Base-by-base conservation (phyloP, 2,797 vertebrate genomes). In the Xenops minutus region DNA sequence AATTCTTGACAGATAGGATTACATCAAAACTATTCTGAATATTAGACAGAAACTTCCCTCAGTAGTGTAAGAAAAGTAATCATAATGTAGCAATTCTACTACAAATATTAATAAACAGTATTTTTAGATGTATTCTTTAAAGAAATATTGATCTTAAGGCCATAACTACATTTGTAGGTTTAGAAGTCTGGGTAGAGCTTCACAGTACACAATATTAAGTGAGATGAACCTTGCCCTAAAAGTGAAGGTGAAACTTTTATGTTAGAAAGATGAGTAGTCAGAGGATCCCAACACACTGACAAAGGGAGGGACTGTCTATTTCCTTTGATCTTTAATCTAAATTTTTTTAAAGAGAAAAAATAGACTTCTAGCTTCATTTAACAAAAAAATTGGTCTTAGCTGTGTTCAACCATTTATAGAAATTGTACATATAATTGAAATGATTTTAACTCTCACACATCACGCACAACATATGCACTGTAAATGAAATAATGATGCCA, bases 11-110 rank as follows among this genome's bases (percentile, higher is more conserved):
- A 94, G 44, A 72, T 15, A 80, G 12, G 32, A 56, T 79, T 93
- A 24, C 43, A 94, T 80, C 80, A 94, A 89, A 93, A 37, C 14
- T 84, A 74, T 62, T 90, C 67, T 66, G n/a, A 95, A 91, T 91
- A 88, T 36, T 80, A 92, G 89, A 91, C 43, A 88, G 52, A 91
- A 71, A 27, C 85, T 75, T 94, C 43, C 72, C 87, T 95, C 89
- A 82, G 64, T 86, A 94, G 52, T 72, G 20, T 73, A 93, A 92
- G 59, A 21, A 85, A 90, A 94, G 37, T 67, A 91, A 94, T 93
- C 26, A 48, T 63, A 71, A 10, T 0, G 0, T 39, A 83, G 20
- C 22, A 64, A 48, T 68, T 79, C 27, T 56, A 62, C 36, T 88
- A 58, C 12, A 88, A 62, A 49, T 34, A 10, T 43, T 91, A 77